These are phyloP conservation scores for Matsumurasca onukii DNA, from an alignment of 1,140 invertebrate species.

Conservation along the genomic window DNA sequence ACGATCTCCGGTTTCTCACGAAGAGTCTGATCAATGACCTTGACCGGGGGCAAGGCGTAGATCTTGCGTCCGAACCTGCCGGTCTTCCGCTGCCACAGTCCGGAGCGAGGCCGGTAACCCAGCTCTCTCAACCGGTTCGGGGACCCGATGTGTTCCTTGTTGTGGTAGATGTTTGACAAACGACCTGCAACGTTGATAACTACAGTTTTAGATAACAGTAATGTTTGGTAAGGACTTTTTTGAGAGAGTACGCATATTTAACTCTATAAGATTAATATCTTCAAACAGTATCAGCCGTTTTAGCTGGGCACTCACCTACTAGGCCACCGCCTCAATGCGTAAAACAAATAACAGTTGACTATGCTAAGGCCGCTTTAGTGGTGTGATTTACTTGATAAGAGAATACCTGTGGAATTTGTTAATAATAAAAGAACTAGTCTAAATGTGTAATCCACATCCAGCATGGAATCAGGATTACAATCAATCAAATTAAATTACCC, in stretches of 20 bases:
- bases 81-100: slow-evolving; percentile 90
- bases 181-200: slow-evolving; percentile 61
- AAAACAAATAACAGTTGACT: too few species aligned
- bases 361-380: too few species aligned
- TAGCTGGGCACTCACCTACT: too few species aligned
- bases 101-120: slow-evolving; percentile 86
- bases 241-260: neutral
- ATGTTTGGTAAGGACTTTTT: slow-evolving; percentile 3
- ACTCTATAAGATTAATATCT: too few species aligned
- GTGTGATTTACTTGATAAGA: too few species aligned
- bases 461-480: too few species aligned
- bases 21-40: slow-evolving; percentile 38
- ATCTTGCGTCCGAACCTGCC: slow-evolving; percentile 90
- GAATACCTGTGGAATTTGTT: too few species aligned
- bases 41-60: slow-evolving; percentile 58
- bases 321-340: too few species aligned
- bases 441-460: too few species aligned
- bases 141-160: slow-evolving; percentile 74
- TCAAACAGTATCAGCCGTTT: too few species aligned
- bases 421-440: too few species aligned
- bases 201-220: slow-evolving; percentile 14
- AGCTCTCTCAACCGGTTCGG: slow-evolving; percentile 78
- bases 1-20: slow-evolving; percentile 9
- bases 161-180: slow-evolving; percentile 80
- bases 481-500: too few species aligned